Percentiles rank a stretch among this genome's conserved stretches.
These are phyloP conservation scores for Xanthia icteritia DNA, from an alignment of 2,888 invertebrate species.

Conservation along the genomic window DNA sequence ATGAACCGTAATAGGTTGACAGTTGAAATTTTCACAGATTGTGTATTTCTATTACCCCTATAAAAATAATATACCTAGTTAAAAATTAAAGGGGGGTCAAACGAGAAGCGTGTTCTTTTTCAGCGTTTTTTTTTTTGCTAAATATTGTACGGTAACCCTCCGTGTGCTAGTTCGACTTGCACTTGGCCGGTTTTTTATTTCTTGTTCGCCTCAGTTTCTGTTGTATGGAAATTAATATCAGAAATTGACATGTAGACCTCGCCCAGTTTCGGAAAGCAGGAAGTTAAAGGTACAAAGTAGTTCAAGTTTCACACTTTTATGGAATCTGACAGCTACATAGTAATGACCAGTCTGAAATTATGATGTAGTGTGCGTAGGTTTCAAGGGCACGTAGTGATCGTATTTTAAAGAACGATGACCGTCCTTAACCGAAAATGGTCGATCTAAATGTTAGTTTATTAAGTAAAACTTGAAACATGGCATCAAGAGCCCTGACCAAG, in stretches of 20 bases:
- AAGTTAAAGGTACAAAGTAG: conserved; percentile 11
- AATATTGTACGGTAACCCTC: no score
- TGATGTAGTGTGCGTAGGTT: neutral
- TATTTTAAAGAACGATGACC: conserved; percentile 8
- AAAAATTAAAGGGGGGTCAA: no score
- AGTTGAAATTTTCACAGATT: no score
- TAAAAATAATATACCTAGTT: no score
- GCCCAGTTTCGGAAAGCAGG: neutral
- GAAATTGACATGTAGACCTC: neutral
- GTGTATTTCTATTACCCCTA: no score
- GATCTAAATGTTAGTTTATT: neutral
- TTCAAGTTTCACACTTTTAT: neutral
- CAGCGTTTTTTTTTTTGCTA: no score
- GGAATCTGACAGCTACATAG: neutral
- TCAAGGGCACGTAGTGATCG: conserved; percentile 5
- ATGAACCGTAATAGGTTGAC: no score
- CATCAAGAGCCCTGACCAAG: neutral
- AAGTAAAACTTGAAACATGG: neutral
- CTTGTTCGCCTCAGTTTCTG: no score
- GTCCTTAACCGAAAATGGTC: neutral
- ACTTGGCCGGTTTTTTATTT: neutral
- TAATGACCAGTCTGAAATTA: neutral
- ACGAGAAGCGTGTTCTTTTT: no score
- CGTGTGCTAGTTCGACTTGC: no score
- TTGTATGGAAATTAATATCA: neutral